These are phyloP conservation scores for Lithobates pipiens DNA, from an alignment of 2,797 vertebrate genomes.

Conservation along the genomic window DNA sequence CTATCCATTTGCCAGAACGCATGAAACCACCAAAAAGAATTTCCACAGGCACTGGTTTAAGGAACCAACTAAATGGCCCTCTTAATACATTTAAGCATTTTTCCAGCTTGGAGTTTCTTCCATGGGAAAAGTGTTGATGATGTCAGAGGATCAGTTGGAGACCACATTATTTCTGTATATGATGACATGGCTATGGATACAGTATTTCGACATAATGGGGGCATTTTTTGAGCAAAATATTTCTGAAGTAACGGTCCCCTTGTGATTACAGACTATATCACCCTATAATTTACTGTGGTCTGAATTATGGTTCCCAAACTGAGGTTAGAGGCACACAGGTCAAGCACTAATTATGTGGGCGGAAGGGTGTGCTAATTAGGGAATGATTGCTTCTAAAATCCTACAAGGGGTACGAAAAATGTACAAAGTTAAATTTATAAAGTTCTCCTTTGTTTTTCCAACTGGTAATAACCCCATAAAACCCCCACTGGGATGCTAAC, in stretches of 20 bases:
- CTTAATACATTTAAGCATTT: slow-evolving; percentile 56
- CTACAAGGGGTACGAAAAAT: slow-evolving; percentile 18
- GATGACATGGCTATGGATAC: slow-evolving; percentile 54
- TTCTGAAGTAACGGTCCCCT: slow-evolving; percentile 44
- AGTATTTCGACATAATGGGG: slow-evolving; percentile 35
- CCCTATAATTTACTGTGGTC: slow-evolving; percentile 58
- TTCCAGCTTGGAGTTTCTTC: slow-evolving; percentile 52
- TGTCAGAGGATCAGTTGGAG: slow-evolving; percentile 52
- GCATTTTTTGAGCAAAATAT: slow-evolving; percentile 43
- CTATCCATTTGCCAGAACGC: slow-evolving; percentile 33
- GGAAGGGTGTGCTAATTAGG: slow-evolving; percentile 58
- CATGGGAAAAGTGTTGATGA: slow-evolving; percentile 54
- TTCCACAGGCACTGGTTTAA: slow-evolving; percentile 51
- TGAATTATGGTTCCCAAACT: slow-evolving; percentile 47
- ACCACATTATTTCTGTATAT: slow-evolving; percentile 50
- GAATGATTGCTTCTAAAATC: slow-evolving; percentile 49
- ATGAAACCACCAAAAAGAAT: slow-evolving; percentile 23
- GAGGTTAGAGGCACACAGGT: slow-evolving; percentile 49
- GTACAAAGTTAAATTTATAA: slow-evolving; percentile 48
- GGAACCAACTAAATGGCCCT: slow-evolving; percentile 37
- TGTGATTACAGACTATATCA: slow-evolving; percentile 48
- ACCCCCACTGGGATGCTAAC: slow-evolving; percentile 37
- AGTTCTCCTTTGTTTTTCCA: slow-evolving; percentile 55
- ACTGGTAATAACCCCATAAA: slow-evolving; percentile 43
- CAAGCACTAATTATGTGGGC: slow-evolving; percentile 57